Evolutionary conservation across 2,888 invertebrate genomes (phyloP), one percentile per base, ranked within the genome.

Genomic region (Nipponacmea schrenckii): DNA sequence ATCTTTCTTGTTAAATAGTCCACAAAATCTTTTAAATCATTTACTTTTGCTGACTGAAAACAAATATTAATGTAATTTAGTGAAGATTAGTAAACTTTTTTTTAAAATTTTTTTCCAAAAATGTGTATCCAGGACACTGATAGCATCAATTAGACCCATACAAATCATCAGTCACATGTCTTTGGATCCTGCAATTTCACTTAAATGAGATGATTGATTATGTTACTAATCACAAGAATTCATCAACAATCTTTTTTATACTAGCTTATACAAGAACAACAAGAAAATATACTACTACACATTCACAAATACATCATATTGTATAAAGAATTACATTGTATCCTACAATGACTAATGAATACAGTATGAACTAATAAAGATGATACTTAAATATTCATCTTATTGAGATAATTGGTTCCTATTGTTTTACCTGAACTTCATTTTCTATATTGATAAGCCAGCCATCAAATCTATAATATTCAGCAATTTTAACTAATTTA

Each of bases 391-490:
- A 45, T 48, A 31, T 44, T 8, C 39, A 66, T 46, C 39, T 24
- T n/a, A n/a, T n/a, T 31, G 15, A 15, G 8, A 8, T 31, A 56
- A 31, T 12, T 15, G 20, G 39, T 64, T 17, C 8, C 5, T 3
- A 27, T 45, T 45, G 15, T 27, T 10, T 39, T 39, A 39, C 91
- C 87, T 91, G 89, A 64, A 90, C 83, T 69, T 76, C 76, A 86
- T 97, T 97, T 89, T 99, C 99, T 75, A 99, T 92, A 87, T 99
- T 99, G 31, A 99, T 89, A n/a, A 99, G 92, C 95, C 97, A 99
- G 1, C 99, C 99, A 83, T 99, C 98, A 85, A 99, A 95, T 74
- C 93, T 92, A 83, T 94, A 93, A 74, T 93, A 91, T 73, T 92
- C 90, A 62, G 95, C 93, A 64, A 97, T 91, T 45, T 91, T 89